Conservation (phyloP, 2,797 vertebrate genomes). For the Lepus oiostolus region DNA sequence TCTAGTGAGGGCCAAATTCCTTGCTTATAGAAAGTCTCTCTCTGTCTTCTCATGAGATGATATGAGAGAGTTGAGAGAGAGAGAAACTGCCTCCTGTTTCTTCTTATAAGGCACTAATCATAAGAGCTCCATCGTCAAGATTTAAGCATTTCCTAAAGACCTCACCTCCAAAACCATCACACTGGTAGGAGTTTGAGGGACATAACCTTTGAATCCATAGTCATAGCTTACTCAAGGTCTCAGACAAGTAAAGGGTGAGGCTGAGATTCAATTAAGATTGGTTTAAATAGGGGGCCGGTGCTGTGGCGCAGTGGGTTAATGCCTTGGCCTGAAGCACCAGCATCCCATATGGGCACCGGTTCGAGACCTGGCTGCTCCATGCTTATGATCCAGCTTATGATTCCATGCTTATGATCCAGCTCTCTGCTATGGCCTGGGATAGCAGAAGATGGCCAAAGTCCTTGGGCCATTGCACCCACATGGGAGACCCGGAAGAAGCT, state of each 20-base stretch:
- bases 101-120: background rate
- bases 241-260: background rate
- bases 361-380: too few relatives aligned
- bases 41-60: background rate
- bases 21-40: background rate
- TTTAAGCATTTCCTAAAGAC: background rate
- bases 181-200: background rate
- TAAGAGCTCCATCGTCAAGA: background rate
- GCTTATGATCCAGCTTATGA: too few relatives aligned
- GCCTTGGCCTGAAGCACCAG: too few relatives aligned
- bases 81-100: background rate
- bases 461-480: too few relatives aligned
- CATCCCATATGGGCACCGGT: too few relatives aligned
- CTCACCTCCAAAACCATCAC: background rate
- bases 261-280: background rate
- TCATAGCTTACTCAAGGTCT: background rate
- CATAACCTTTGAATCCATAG: background rate
- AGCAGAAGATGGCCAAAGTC: too few relatives aligned
- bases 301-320: too few relatives aligned
- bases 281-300: background rate
- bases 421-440: too few relatives aligned
- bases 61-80: background rate
- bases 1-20: background rate
- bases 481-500: too few relatives aligned
- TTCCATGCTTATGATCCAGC: too few relatives aligned